Conservation (phyloP, 2,888 invertebrate genomes). For the Cheilosia vulpina region DNA sequence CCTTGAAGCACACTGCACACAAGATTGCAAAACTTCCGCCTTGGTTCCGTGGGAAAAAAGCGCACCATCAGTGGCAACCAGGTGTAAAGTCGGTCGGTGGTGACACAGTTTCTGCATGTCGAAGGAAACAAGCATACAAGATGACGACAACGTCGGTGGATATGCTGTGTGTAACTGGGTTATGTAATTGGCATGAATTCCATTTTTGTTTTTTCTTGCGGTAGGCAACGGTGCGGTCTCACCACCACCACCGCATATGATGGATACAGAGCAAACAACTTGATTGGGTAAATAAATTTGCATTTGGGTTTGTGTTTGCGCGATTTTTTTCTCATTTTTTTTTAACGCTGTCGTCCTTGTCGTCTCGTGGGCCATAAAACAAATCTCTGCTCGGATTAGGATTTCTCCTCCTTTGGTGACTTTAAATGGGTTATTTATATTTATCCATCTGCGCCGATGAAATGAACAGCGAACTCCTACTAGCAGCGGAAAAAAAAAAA, state of each 20-base stretch:
- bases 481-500: conserved; percentile 1
- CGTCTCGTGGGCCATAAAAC: conserved; percentile 30
- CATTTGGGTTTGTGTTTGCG: conserved; percentile 40
- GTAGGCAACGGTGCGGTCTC: conserved; percentile 57
- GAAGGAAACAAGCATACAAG: conserved; percentile 48
- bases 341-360: conserved; percentile 9
- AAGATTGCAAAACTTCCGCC: conserved; percentile 66
- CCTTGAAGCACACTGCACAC: conserved; percentile 64
- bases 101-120: conserved; percentile 64
- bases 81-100: conserved; percentile 59
- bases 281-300: conserved; percentile 75
- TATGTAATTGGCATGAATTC: conserved; percentile 74
- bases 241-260: conserved; percentile 32
- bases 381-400: conserved; percentile 62
- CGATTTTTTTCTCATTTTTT: conserved; percentile 5
- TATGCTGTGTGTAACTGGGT: conserved; percentile 52
- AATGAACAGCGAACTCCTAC: conserved; percentile 47
- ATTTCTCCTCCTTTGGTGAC: conserved; percentile 42
- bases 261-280: conserved; percentile 72
- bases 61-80: conserved; percentile 51
- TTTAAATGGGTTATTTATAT: conserved; percentile 61
- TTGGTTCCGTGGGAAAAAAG: conserved; percentile 36
- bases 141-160: not conserved
- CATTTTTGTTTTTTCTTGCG: conserved; percentile 64
- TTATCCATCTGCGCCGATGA: conserved; percentile 58